Base-by-base conservation (phyloP, 2,797 vertebrate genomes). In the Leptodactylus fallax region DNA sequence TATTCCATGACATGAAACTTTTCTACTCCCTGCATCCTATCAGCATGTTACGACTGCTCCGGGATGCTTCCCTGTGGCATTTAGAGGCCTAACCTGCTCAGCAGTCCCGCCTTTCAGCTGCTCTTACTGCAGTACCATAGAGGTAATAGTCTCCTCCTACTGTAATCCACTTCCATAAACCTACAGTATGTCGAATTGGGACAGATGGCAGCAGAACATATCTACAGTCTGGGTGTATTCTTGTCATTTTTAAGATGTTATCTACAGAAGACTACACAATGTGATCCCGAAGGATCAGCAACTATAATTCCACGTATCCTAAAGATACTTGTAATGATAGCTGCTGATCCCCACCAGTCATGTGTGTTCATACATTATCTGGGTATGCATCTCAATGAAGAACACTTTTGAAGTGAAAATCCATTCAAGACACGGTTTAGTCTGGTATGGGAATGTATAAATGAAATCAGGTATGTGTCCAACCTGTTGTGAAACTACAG, bases 31-130 rank as follows among this genome's bases (percentile, higher is more conserved):
- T 61, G 49, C 78, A 76, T 80, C 69, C 67, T 19, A 67, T 25
- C 83, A 69, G 79, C 87, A 71, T 86, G 83, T 89, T 77, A 60
- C 47, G 53, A 86, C 84, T 86, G 81, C 79, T 77, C 72, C 72
- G 49, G 49, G 67, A 85, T 89, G 79, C 60, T 85, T 67, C 83
- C 87, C 87, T 86, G 71, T 89, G 87, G 87, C 83, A 89, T 76
- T 85, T 71, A 77, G 47, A 88, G 87, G 87, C 87, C 87, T 86
- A 82, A 67, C 87, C 84, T 85, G 79, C 51, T 14, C 60, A 60
- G 47, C 51, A 36, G 27, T 45, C 36, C 71, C 77, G 74, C 61
- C 47, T 45, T 83, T 77, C 72, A 87, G 86, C 81, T 67, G 21
- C 77, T 82, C 65, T 65, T 13, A 76, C 60, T 47, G 25, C 55